phyloP scores from a whole-genome alignment of 2,797 vertebrate genomes.

The Chrysocyon brachyurus region DNA sequence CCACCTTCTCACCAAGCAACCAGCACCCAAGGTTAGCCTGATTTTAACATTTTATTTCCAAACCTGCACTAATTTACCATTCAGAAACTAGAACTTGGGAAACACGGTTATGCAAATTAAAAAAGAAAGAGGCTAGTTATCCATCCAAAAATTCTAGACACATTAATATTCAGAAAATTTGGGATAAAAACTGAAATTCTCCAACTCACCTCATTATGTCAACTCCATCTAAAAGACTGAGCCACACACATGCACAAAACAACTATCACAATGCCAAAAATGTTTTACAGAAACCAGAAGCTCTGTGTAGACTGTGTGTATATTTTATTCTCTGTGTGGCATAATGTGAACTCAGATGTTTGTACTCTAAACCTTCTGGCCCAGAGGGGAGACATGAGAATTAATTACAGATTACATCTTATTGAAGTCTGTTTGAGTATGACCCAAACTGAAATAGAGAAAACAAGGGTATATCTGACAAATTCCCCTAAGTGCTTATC shows the following conservation, averaged over 20 bases:
- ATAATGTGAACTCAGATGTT: conserved; percentile 58
- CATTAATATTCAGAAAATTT: not conserved
- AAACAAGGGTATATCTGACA: conserved; percentile 19
- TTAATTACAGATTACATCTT: not conserved
- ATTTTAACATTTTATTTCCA: conserved; percentile 3
- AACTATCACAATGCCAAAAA: not conserved
- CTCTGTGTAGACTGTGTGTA: not conserved
- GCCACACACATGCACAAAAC: not conserved
- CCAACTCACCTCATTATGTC: conserved; percentile 13
- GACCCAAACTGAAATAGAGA: conserved; percentile 44
- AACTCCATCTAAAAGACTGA: not conserved
- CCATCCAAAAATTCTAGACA: not conserved
- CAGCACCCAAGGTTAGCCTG: not conserved
- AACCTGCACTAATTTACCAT: not conserved
- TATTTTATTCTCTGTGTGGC: conserved; percentile 43
- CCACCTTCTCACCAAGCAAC: not conserved
- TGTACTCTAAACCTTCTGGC: conserved; percentile 21
- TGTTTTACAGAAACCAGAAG: conserved; percentile 7
- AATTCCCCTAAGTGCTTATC: conserved; percentile 13
- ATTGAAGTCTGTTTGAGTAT: conserved; percentile 41
- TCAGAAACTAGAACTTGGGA: conserved; percentile 50
- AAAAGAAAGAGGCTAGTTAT: conserved; percentile 31
- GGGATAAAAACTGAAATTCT: conserved; percentile 35
- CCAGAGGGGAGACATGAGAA: not conserved
- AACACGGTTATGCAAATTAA: not conserved